Base-by-base conservation (phyloP, 1,140 invertebrate species). In the Dendrolimus kikuchii region DNA sequence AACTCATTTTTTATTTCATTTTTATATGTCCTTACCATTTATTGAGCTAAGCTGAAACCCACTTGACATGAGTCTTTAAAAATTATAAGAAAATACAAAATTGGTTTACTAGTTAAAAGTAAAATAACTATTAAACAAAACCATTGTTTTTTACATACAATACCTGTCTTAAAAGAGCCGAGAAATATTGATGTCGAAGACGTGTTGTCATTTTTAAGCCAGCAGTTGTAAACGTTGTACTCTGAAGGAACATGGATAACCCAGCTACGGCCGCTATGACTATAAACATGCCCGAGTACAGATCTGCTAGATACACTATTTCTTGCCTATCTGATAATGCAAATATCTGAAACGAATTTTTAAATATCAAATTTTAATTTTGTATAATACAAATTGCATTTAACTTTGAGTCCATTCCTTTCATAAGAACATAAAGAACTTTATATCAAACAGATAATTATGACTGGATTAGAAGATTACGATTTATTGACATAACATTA, bases 121-220 rank as follows among this genome's bases (percentile, higher is more conserved):
- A 23, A 23, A 23, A 23, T 23, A 23, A 23, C 23, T 23, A 23
- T 23, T 2, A 23, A 2, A 23, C 1, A 23, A 23, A 23, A 23
- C 23, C 23, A 23, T 23, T 23, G 23, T 23, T 23, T 23, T 23
- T 23, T 23, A 23, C 23, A 23, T 23, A 3, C 23, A 23, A 23
- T 60, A 87, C 86, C 66, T 88, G 86, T 67, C 44, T 69, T 7
- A 88, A 55, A 48, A 86, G 67, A 41, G 77, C 73, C 5, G 71
- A 61, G 46, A 88, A 88, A 49, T 85, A 87, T 46, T 79, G 80
- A 38, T 89, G 89, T 36, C 95, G 75, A 2, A 96, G 67, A 41
- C 95, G 76, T 1, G 91, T 90, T 0, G 95, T 96, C 79, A 97
- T 88, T 60, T 90, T 90, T n/a, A 95, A 92, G 6, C 95, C 95